Percentiles rank a stretch among this genome's conserved stretches.
Conservation (phyloP, 2,888 invertebrate species). For the Agrotis ipsilon region DNA sequence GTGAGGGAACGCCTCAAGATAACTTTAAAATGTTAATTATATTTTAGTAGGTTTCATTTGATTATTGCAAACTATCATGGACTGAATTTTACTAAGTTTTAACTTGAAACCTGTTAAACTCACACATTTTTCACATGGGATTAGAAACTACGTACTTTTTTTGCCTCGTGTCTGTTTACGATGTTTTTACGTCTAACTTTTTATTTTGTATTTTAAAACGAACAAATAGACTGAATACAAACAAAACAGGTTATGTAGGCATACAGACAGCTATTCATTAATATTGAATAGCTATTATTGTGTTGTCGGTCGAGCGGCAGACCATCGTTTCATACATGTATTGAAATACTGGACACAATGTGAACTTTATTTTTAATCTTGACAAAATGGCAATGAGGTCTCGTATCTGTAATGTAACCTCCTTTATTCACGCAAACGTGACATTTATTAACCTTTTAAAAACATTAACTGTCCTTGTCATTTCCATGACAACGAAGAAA, state of each 20-base stretch:
- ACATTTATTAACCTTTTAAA: constrained; percentile 39
- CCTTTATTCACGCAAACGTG: constrained; percentile 19
- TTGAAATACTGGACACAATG: constrained; percentile 9
- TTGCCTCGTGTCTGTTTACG: too few species aligned
- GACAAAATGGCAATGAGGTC: neutral
- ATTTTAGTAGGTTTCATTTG: too few species aligned
- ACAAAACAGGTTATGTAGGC: neutral
- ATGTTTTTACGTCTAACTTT: neutral
- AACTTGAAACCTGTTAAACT: too few species aligned
- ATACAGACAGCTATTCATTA: constrained; percentile 2
- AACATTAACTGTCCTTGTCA: constrained; percentile 33
- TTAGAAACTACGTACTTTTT: too few species aligned
- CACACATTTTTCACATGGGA: too few species aligned
- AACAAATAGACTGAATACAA: neutral
- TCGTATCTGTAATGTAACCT: neutral
- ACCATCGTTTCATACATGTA: constrained; percentile 3
- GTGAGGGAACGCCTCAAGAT: too few species aligned
- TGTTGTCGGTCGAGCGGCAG: neutral
- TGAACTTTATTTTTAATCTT: constrained; percentile 10
- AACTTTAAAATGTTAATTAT: too few species aligned
- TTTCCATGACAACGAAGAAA: constrained; percentile 26
- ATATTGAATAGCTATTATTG: neutral
- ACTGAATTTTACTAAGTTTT: too few species aligned
- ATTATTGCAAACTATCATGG: too few species aligned
- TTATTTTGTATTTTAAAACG: neutral